Evolutionary conservation across 1,140 invertebrate species (phyloP).

Genomic region (Drosophila carrolli): DNA sequence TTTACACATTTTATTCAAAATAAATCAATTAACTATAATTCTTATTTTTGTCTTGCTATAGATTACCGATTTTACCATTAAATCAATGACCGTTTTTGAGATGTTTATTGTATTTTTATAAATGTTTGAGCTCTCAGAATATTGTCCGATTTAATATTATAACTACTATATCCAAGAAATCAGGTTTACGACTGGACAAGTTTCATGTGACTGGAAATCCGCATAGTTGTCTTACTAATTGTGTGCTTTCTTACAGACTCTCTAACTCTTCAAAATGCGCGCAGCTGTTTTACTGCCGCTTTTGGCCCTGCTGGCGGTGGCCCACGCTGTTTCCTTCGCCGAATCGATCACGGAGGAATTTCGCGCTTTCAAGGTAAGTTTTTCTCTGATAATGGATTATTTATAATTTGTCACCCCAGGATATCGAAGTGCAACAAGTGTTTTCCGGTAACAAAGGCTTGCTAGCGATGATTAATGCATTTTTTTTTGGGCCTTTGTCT

Average conservation of each 20-base stretch:
- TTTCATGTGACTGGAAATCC: constrained; percentile 23
- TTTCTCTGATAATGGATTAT: background rate
- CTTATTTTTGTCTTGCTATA: too few relatives aligned
- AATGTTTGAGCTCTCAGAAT: too few relatives aligned
- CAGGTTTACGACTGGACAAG: constrained; percentile 9
- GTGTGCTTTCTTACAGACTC: constrained; percentile 21
- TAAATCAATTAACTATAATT: too few relatives aligned
- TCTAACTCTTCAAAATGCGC: constrained; percentile 84
- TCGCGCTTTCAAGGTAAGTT: constrained; percentile 90
- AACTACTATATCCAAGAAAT: background rate
- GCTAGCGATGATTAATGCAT: constrained; percentile 30
- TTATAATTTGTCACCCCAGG: constrained; percentile 10
- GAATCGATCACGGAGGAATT: constrained; percentile 87
- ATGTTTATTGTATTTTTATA: too few relatives aligned
- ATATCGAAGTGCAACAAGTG: constrained; percentile 29
- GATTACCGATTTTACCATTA: too few relatives aligned
- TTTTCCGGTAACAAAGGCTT: constrained; percentile 25
- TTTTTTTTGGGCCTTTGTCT: constrained; percentile 42
- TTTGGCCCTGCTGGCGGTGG: constrained; percentile 84
- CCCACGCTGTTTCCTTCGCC: constrained; percentile 88
- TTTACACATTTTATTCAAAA: too few relatives aligned
- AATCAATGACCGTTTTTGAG: too few relatives aligned
- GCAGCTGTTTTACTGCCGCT: constrained; percentile 84
- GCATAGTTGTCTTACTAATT: constrained; percentile 4
- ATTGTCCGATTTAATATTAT: background rate